Conservation (phyloP, 23 tunicate genomes). For the Trididemnum miniatum region DNA sequence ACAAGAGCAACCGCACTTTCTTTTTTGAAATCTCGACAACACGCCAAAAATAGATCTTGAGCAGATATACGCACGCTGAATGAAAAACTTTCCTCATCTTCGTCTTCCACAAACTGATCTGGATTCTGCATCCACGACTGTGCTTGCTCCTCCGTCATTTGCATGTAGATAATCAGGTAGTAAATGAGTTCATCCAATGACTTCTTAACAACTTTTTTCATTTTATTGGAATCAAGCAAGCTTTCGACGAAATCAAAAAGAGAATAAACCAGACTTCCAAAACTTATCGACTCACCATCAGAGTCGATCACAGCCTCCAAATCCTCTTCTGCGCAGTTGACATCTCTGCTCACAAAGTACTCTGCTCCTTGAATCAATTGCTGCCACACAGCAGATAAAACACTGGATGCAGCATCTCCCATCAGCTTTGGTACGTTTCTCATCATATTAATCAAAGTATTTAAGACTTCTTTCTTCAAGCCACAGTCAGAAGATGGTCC, state of each 20-base stretch:
- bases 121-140: conserved; percentile 80
- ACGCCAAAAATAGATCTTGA: conserved; percentile 73
- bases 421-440: conserved; percentile 51
- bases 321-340: conserved; percentile 60
- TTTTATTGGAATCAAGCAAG: conserved; percentile 48
- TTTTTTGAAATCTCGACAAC: conserved; percentile 66
- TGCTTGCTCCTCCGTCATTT: conserved; percentile 80
- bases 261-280: conserved; percentile 65
- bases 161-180: conserved; percentile 83
- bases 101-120: conserved; percentile 95
- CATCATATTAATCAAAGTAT: conserved; percentile 47
- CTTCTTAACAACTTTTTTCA: conserved; percentile 56
- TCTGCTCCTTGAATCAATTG: conserved; percentile 66
- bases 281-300: conserved; percentile 81
- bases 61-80: conserved; percentile 88
- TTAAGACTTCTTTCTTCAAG: conserved; percentile 69
- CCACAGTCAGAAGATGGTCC: conserved; percentile 74
- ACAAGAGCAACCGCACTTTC: conserved; percentile 53
- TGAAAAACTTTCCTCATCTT: conserved; percentile 88
- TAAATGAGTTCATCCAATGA: conserved; percentile 73
- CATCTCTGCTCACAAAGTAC: conserved; percentile 59
- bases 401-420: conserved; percentile 49
- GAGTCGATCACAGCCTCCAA: conserved; percentile 59
- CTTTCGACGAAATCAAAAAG: conserved; percentile 75
- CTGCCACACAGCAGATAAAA: conserved; percentile 76